phyloP scores from a whole-genome alignment of 2,888 invertebrate species.

The Spodoptera littoralis region DNA sequence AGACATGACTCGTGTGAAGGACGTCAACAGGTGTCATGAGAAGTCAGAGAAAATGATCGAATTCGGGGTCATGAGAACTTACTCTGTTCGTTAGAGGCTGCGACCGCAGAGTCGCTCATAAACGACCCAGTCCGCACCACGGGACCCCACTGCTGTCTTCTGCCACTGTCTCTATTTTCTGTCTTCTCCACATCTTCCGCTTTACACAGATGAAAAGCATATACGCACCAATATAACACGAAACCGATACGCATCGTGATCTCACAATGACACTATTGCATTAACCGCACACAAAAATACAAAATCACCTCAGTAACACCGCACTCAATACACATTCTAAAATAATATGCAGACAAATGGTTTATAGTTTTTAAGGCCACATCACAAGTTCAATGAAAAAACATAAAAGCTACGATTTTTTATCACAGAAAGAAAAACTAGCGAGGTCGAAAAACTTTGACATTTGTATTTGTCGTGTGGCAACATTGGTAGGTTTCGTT shows the following conservation, averaged over 20 bases:
- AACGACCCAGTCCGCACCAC: slow-evolving; percentile 78
- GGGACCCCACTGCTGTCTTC: slow-evolving; percentile 83
- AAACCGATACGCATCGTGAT: slow-evolving; percentile 88
- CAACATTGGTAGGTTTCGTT: slow-evolving; percentile 43
- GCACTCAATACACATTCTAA: slow-evolving; percentile 85
- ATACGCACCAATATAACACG: slow-evolving; percentile 87
- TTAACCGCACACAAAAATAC: slow-evolving; percentile 75
- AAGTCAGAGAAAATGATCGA: slow-evolving; percentile 64
- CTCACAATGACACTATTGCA: slow-evolving; percentile 82
- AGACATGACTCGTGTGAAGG: slow-evolving; percentile 65
- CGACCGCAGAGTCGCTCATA: slow-evolving; percentile 72
- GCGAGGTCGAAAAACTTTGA: slow-evolving; percentile 74
- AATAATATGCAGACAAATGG: slow-evolving; percentile 66
- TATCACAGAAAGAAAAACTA: slow-evolving; percentile 76
- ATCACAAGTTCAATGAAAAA: slow-evolving; percentile 78
- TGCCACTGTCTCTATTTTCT: slow-evolving; percentile 79
- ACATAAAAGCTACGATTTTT: slow-evolving; percentile 76
- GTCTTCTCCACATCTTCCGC: slow-evolving; percentile 85
- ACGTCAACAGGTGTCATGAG: slow-evolving; percentile 80
- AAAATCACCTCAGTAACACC: slow-evolving; percentile 72
- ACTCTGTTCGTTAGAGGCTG: slow-evolving; percentile 84
- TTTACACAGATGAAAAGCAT: slow-evolving; percentile 84
- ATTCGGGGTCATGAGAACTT: slow-evolving; percentile 74
- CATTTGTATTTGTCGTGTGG: slow-evolving; percentile 58
- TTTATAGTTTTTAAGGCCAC: slow-evolving; percentile 77